These are phyloP conservation scores for Brachyptera putata DNA, from an alignment of 2,888 invertebrate species.

Conservation along the genomic window DNA sequence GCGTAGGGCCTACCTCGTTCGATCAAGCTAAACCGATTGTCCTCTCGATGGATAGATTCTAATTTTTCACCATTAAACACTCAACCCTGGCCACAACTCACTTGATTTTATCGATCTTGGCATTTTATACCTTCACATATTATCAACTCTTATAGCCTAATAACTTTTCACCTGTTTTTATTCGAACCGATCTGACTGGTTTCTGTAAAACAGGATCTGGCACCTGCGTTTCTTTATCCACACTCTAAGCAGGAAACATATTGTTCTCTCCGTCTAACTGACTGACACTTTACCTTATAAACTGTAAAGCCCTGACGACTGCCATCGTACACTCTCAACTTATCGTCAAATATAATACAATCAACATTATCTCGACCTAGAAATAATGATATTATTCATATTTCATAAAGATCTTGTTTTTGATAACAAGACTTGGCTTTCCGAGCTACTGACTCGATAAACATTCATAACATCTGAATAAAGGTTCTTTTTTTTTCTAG, in stretches of 20 bases:
- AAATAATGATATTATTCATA: too few species aligned
- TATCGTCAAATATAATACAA: too few species aligned
- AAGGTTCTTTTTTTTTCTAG: too few species aligned
- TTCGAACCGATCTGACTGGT: not conserved
- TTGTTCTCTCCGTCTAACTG: not conserved
- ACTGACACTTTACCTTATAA: slow-evolving; percentile 8
- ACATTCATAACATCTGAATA: too few species aligned
- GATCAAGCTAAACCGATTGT: not conserved
- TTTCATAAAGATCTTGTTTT: too few species aligned
- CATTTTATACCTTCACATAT: not conserved
- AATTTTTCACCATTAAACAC: not conserved
- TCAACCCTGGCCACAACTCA: not conserved
- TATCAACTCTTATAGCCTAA: not conserved
- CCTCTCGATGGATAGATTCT: too few species aligned
- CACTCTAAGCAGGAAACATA: slow-evolving; percentile 4
- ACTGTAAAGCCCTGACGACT: too few species aligned
- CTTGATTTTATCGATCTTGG: not conserved
- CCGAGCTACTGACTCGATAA: too few species aligned
- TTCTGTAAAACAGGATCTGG: not conserved
- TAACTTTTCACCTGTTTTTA: not conserved
- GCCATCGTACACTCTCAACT: too few species aligned
- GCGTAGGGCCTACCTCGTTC: not conserved
- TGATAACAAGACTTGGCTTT: too few species aligned
- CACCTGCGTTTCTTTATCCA: slow-evolving; percentile 10
- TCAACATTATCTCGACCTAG: too few species aligned